A percentile compares a stretch with the other conserved stretches of the same genome.
Evolutionary conservation across 2,888 invertebrate genomes (phyloP).

Genomic region (Melangyna quadrimaculata): DNA sequence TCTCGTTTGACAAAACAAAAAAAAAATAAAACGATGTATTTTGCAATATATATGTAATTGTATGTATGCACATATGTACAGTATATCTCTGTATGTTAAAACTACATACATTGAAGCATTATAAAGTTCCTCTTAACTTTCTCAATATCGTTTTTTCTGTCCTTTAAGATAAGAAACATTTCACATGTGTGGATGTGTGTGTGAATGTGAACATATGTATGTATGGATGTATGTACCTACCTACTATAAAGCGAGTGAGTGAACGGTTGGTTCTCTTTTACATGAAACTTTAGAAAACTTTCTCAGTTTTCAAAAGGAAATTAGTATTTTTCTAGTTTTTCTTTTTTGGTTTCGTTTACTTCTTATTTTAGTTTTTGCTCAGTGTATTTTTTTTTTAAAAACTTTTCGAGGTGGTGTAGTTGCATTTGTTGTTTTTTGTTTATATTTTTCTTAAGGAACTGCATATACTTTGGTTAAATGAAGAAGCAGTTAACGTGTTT

Average conservation of each 20-base stretch:
- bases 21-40: background rate
- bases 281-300: conserved; percentile 49
- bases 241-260: background rate
- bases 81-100: too few relatives aligned
- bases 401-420: conserved; percentile 1
- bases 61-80: too few relatives aligned
- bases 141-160: conserved; percentile 20
- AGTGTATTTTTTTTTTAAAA: conserved; percentile 2
- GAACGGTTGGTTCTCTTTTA: conserved; percentile 33
- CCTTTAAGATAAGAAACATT: conserved; percentile 31
- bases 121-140: conserved; percentile 20
- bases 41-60: background rate
- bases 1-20: conserved; percentile 7
- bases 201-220: conserved; percentile 1
- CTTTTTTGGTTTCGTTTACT: conserved; percentile 13
- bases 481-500: conserved; percentile 25
- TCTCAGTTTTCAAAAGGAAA: conserved; percentile 46
- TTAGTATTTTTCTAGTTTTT: conserved; percentile 35
- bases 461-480: conserved; percentile 20
- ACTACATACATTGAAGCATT: background rate
- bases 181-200: background rate
- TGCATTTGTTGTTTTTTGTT: background rate
- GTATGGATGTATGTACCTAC: background rate
- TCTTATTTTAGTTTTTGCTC: background rate
- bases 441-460: conserved; percentile 3